phyloP scores from a whole-genome alignment of 2,113 vertebrate genomes.

The Verasper variegatus region DNA sequence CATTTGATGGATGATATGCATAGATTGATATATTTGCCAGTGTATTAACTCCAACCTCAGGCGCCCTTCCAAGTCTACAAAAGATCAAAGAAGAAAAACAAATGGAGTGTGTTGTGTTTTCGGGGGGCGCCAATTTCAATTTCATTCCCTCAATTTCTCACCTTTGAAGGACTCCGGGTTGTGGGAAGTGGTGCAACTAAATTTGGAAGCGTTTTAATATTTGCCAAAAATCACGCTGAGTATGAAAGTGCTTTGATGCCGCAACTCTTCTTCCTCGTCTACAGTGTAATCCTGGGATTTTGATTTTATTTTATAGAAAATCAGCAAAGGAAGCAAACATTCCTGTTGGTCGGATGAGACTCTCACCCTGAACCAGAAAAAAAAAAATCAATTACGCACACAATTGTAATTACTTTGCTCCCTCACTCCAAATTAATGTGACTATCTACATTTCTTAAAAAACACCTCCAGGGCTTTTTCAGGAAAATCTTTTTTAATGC shows the following conservation, averaged over 20 bases:
- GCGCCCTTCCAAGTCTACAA: background rate
- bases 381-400: conserved; percentile 36
- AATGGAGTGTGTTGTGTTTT: background rate
- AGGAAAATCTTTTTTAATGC: conserved; percentile 49
- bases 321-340: background rate
- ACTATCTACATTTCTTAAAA: conserved; percentile 25
- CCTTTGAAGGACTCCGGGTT: conserved; percentile 7
- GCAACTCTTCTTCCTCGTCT: background rate
- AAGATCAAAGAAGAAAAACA: conserved; percentile 3
- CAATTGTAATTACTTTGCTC: conserved; percentile 39
- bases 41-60: conserved; percentile 21
- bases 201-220: conserved; percentile 27
- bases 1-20: conserved; percentile 42
- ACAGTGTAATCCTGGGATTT: background rate
- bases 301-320: background rate
- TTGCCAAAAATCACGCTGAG: background rate
- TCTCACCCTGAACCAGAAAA: conserved; percentile 26
- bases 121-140: conserved; percentile 1
- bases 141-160: conserved; percentile 11
- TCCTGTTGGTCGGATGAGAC: conserved; percentile 41
- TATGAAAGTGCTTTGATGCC: conserved; percentile 10
- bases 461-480: conserved; percentile 24
- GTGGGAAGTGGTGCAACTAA: conserved; percentile 19
- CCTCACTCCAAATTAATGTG: conserved; percentile 28
- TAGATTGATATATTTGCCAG: conserved; percentile 24